Conservation (phyloP, 1,140 invertebrate genomes). For the Rhynchophorus ferrugineus region DNA sequence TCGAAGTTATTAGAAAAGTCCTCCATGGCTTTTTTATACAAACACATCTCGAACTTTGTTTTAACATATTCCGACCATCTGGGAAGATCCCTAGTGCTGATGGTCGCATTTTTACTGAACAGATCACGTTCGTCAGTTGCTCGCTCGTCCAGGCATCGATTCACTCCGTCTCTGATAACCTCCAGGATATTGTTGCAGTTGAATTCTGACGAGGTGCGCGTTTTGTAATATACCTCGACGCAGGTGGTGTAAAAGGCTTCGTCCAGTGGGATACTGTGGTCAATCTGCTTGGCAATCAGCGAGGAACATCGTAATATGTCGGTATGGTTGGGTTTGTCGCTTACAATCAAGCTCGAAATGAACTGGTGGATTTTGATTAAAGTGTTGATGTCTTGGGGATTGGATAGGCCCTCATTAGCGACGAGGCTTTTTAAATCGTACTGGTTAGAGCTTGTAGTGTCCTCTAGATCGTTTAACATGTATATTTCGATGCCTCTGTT, state of each 20-base stretch:
- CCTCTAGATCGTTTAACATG: conserved; percentile 46
- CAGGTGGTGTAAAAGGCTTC: conserved; percentile 52
- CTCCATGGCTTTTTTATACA: conserved; percentile 3
- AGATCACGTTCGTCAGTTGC: conserved; percentile 1
- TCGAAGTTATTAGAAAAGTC: background rate
- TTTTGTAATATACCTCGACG: conserved; percentile 61
- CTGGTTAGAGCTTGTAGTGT: conserved; percentile 32
- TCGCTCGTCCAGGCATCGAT: conserved; percentile 10
- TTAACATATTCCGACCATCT: conserved; percentile 32
- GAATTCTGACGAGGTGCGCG: conserved; percentile 47
- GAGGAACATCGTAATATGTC: conserved; percentile 58
- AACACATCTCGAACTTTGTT: conserved; percentile 36
- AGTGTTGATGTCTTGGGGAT: conserved; percentile 39
- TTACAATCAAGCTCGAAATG: conserved; percentile 32
- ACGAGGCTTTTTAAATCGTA: conserved; percentile 53
- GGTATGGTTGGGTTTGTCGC: conserved; percentile 48
- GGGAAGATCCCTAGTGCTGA: conserved; percentile 31
- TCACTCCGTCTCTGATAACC: conserved; percentile 27
- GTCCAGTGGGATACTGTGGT: conserved; percentile 48
- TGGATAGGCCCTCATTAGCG: conserved; percentile 43
- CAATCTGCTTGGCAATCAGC: conserved; percentile 55
- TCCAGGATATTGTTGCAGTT: conserved; percentile 34
- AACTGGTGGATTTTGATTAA: conserved; percentile 49
- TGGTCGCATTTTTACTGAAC: conserved; percentile 24
- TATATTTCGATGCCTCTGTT: conserved; percentile 94